A percentile compares a stretch with the other conserved stretches of the same genome.
Conservation (phyloP, 1,140 invertebrate species). For the Mesaphorura yosii region DNA sequence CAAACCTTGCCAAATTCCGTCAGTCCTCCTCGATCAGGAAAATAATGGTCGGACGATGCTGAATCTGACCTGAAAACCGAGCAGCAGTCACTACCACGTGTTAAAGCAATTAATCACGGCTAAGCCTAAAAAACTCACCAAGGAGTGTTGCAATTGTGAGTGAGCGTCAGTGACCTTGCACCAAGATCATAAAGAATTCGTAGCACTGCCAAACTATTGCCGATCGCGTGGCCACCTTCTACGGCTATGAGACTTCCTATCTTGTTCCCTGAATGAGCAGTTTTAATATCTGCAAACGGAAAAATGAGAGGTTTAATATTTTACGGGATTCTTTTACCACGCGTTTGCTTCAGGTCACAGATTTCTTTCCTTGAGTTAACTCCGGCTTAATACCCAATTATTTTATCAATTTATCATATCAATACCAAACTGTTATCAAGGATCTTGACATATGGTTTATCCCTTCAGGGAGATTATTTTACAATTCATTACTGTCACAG, state of each 20-base stretch:
- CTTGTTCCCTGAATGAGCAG: not conserved
- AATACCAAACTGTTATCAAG: no score
- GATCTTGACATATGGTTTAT: no score
- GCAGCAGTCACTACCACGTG: no score
- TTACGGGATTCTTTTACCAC: no score
- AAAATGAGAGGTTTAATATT: no score
- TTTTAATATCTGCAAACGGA: not conserved
- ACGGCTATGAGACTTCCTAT: not conserved
- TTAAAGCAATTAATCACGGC: no score
- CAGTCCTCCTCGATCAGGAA: constrained; percentile 41
- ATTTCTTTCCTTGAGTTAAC: no score
- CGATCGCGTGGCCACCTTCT: constrained; percentile 41
- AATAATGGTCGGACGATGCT: constrained; percentile 27
- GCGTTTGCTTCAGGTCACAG: no score
- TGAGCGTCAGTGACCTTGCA: constrained; percentile 41
- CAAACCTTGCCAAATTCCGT: constrained; percentile 63
- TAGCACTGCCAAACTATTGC: constrained; percentile 41
- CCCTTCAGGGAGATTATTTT: no score
- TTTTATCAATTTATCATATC: not conserved
- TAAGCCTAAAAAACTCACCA: constrained; percentile 41
- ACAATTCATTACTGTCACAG: no score
- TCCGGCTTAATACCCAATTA: not conserved
- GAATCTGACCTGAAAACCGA: constrained; percentile 29
- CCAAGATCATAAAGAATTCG: constrained; percentile 30
- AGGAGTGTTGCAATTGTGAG: constrained; percentile 45